A percentile compares a stretch with the other conserved stretches of the same genome.
Conservation (phyloP, 1,140 invertebrate genomes). For the Cryptotermes secundus region DNA sequence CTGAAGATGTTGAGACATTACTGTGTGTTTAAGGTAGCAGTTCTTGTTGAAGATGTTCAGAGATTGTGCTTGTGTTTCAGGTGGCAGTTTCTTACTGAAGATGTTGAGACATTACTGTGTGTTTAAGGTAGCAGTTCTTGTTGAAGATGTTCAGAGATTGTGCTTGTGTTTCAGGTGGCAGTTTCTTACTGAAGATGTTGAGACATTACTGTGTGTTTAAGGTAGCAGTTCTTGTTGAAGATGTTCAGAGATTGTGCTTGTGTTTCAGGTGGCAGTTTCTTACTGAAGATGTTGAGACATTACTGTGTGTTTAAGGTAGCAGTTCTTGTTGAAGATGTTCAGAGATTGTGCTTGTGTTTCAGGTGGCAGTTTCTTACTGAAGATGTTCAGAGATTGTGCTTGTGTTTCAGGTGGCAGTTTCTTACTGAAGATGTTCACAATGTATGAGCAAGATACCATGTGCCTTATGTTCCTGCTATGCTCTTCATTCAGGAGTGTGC, state of each 20-base stretch:
- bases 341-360: too few species aligned
- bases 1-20: too few species aligned
- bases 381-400: not conserved
- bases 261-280: too few species aligned
- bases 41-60: too few species aligned
- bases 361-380: too few species aligned
- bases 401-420: slow-evolving; percentile 67
- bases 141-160: not conserved
- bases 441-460: slow-evolving; percentile 80
- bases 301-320: too few species aligned
- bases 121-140: too few species aligned
- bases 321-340: too few species aligned
- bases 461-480: slow-evolving; percentile 79
- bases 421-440: slow-evolving; percentile 91
- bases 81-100: slow-evolving; percentile 85
- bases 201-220: too few species aligned
- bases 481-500: slow-evolving; percentile 69
- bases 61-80: slow-evolving; percentile 45
- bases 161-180: slow-evolving; percentile 60
- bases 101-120: too few species aligned
- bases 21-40: too few species aligned
- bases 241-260: not conserved
- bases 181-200: slow-evolving; percentile 91
- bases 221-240: too few species aligned
- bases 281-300: slow-evolving; percentile 98